These are phyloP conservation scores for Apotomis capreana DNA, from an alignment of 2,888 invertebrate species.

Conservation along the genomic window DNA sequence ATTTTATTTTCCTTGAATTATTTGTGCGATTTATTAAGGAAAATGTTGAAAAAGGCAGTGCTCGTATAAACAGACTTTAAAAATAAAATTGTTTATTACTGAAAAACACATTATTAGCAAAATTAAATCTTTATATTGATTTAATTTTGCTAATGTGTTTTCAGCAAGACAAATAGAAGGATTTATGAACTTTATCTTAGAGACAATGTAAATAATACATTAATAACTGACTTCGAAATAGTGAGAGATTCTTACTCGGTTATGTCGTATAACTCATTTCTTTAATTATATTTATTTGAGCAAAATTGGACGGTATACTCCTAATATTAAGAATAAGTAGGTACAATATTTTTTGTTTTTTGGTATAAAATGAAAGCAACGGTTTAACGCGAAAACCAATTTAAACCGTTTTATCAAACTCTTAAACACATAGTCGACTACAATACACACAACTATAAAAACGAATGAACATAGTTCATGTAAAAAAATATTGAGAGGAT, in stretches of 20 bases:
- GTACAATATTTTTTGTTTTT: background rate
- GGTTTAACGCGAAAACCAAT: background rate
- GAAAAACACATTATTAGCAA: background rate
- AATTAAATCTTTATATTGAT: too few relatives aligned
- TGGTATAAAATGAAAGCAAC: background rate
- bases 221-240: too few relatives aligned
- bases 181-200: too few relatives aligned
- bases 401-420: background rate
- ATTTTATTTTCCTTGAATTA: background rate
- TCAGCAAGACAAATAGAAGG: too few relatives aligned
- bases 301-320: background rate
- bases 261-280: background rate
- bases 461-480: slow-evolving; percentile 10
- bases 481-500: slow-evolving; percentile 19
- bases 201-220: too few relatives aligned
- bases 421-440: background rate
- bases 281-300: background rate
- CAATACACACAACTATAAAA: background rate
- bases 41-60: background rate
- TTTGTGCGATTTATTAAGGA: background rate
- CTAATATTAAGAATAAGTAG: background rate
- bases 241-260: too few relatives aligned
- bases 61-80: too few relatives aligned
- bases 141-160: too few relatives aligned
- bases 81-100: background rate